Conservation (phyloP, 2,113 vertebrate genomes). For the Dasyurus viverrinus region DNA sequence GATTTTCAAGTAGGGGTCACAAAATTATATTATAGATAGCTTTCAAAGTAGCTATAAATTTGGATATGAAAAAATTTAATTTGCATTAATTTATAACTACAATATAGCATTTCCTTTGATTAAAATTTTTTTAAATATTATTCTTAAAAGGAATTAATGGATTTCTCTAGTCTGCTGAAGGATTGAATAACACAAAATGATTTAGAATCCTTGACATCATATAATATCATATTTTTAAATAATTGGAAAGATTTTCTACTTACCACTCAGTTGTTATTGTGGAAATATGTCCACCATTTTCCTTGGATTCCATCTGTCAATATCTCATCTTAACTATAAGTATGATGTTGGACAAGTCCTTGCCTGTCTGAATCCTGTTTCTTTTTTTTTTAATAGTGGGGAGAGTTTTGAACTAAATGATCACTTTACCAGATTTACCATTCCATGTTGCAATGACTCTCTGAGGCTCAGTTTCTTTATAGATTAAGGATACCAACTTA, state of each 20-base stretch:
- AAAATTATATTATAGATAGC: neutral
- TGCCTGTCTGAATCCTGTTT: neutral
- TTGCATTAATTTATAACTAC: neutral
- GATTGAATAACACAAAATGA: neutral
- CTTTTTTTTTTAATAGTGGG: neutral
- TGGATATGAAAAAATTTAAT: neutral
- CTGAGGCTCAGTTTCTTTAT: too few species aligned
- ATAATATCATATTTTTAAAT: neutral
- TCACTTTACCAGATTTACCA: too few species aligned
- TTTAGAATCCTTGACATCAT: neutral
- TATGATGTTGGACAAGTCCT: neutral
- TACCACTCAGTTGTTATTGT: neutral
- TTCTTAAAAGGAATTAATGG: neutral
- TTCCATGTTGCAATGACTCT: too few species aligned
- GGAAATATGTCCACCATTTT: neutral
- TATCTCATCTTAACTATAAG: neutral
- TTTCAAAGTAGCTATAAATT: neutral
- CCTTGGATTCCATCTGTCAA: neutral
- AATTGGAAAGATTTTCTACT: neutral
- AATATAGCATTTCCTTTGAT: neutral
- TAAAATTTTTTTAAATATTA: neutral
- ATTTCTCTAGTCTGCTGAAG: neutral
- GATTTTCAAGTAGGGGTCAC: neutral
- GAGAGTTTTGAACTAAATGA: too few species aligned
- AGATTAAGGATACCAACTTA: too few species aligned